These are phyloP conservation scores for Stenolophus ochropezus DNA, from an alignment of 2,888 invertebrate genomes.

Conservation along the genomic window DNA sequence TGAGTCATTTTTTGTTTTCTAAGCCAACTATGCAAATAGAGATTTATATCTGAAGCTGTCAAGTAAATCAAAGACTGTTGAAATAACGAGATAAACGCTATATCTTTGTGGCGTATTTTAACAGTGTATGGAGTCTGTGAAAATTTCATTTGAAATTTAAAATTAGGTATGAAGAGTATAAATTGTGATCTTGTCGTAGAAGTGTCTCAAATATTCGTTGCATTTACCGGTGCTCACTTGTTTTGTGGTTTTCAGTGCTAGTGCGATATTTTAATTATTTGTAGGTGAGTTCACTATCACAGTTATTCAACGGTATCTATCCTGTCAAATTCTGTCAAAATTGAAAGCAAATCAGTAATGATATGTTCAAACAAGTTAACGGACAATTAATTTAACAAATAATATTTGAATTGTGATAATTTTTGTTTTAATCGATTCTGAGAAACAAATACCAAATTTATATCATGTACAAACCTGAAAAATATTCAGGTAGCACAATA, in stretches of 20 bases:
- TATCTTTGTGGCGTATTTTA: constrained; percentile 26
- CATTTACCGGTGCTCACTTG: constrained; percentile 15
- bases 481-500: too few species aligned
- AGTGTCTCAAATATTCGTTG: constrained; percentile 47
- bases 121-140: constrained; percentile 42
- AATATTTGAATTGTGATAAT: too few species aligned
- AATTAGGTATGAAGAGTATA: constrained; percentile 50
- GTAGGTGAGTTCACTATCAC: constrained; percentile 14
- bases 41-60: background rate
- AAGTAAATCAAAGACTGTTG: background rate
- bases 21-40: background rate
- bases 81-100: background rate
- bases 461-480: too few species aligned
- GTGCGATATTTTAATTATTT: background rate
- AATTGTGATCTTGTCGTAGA: constrained; percentile 33
- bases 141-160: constrained; percentile 56
- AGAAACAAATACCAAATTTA: too few species aligned
- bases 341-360: too few species aligned
- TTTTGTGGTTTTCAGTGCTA: background rate
- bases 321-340: too few species aligned
- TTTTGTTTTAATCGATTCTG: too few species aligned
- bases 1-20: background rate
- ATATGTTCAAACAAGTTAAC: too few species aligned
- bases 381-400: too few species aligned
- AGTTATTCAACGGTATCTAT: too few species aligned